phyloP scores from a whole-genome alignment of 2,888 invertebrate species.

The Epsilonema sp. region DNA sequence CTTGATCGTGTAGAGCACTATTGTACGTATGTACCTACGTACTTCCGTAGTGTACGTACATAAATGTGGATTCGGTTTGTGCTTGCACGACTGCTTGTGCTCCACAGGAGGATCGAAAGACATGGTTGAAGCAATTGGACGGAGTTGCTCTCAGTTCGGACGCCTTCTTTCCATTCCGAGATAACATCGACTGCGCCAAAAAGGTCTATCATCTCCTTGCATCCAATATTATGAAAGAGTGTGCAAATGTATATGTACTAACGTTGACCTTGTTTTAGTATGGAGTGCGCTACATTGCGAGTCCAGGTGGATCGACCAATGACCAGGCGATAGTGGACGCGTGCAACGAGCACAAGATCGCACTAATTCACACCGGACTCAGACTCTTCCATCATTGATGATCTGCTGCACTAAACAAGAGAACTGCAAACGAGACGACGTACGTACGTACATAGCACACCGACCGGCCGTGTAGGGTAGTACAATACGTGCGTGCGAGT shows the following conservation, averaged over 20 bases:
- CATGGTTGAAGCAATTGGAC: slow-evolving; percentile 38
- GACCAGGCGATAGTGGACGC: slow-evolving; percentile 70
- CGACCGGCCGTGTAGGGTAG: no score
- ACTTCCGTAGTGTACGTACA: background rate
- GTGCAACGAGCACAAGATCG: slow-evolving; percentile 71
- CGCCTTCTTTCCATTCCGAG: slow-evolving; percentile 95
- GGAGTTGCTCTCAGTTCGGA: slow-evolving; percentile 71
- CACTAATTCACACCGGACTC: slow-evolving; percentile 65
- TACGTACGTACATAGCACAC: no score
- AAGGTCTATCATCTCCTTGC: slow-evolving; percentile 1
- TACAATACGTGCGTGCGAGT: no score
- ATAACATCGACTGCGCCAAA: slow-evolving; percentile 60
- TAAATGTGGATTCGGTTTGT: background rate
- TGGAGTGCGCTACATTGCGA: slow-evolving; percentile 76
- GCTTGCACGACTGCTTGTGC: background rate
- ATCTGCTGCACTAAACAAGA: no score
- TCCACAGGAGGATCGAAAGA: slow-evolving; percentile 23
- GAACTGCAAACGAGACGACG: no score
- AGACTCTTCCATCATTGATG: slow-evolving; percentile 81
- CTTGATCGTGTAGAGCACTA: no score
- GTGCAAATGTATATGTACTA: background rate
- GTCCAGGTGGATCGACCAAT: slow-evolving; percentile 81
- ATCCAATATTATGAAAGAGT: background rate
- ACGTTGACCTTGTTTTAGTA: slow-evolving; percentile 43
- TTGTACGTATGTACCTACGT: no score